Base-by-base conservation (phyloP, 2,113 vertebrate species). In the Sciurus niger region DNA sequence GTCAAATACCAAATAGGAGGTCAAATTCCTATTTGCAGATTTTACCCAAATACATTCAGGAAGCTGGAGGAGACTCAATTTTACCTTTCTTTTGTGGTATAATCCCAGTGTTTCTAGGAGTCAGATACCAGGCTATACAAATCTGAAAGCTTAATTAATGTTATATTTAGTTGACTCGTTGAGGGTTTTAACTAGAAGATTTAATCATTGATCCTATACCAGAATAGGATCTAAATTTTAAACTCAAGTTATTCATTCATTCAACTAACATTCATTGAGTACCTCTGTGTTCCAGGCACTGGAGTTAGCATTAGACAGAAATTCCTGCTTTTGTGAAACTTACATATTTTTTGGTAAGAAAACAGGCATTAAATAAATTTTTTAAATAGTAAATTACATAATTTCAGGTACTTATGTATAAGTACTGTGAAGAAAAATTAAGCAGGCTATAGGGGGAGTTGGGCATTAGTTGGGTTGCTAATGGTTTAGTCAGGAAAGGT, bases 141-240 rank as follows among this genome's bases (percentile, higher is more conserved):
- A 90, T 72, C 25, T 40, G 53, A 84, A 73, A 87, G 28, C 83
- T 82, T 84, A 84, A 74, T 53, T 67, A 86, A 63, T 76, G 53
- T 25, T 37, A 46, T 82, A 77, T 80, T 84, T 37, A 92, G 0
- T 65, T 76, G 51, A 32, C 17, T 97, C 88, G 70, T 93, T 91
- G 32, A 37, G 22, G 8, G 11, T 92, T 63, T 86, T 90, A 55
- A 51, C 53, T 78, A n/a, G 58, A 78, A 86, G 58, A 78, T 43
- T 91, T 84, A 65, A 77, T 83, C 32, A 80, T 53, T 77, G n/a
- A 65, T 90, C 60, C 60, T 79, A 32, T 80, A 80, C 46, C 60
- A 72, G 91, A 91, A 84, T 53, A 48, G 28, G 72, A 79, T 84
- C 55, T 80, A 67, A 67, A 93, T 73, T 95, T 94, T 85, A 92